Evolutionary conservation across 2,888 invertebrate species (phyloP).

Genomic region (Limnephilus rhombicus): DNA sequence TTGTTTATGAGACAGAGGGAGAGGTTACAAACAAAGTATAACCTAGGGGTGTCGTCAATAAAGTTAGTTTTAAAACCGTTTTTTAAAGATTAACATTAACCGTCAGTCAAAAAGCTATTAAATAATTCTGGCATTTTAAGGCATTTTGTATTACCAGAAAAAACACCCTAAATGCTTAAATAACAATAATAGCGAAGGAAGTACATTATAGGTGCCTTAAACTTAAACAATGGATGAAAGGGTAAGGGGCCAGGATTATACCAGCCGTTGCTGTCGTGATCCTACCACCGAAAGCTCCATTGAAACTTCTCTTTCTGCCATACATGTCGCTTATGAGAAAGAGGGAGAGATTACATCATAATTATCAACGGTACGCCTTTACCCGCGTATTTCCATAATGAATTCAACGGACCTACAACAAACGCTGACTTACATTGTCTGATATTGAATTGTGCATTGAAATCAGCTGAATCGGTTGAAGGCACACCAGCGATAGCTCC

Average conservation of each 20-base stretch:
- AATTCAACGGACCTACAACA: neutral
- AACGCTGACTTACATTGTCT: neutral
- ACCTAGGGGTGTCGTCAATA: neutral
- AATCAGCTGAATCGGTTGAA: neutral
- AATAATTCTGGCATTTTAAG: neutral
- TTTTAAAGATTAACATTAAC: neutral
- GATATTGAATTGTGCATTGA: neutral
- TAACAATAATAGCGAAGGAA: neutral
- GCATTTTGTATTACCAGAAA: neutral
- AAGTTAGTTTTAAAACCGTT: neutral
- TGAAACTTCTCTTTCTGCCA: neutral
- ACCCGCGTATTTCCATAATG: neutral
- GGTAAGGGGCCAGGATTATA: neutral
- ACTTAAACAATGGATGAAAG: neutral
- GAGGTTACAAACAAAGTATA: neutral
- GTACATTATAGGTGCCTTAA: neutral
- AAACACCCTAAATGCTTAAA: neutral
- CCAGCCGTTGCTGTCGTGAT: neutral
- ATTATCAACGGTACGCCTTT: neutral
- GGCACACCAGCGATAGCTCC: neutral
- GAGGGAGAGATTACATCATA: neutral
- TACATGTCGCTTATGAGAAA: neutral
- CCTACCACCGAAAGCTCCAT: neutral
- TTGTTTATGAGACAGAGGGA: neutral
- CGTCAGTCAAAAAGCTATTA: neutral